Evolutionary conservation across 2,888 invertebrate species (phyloP).

Genomic region (Acleris holmiana): DNA sequence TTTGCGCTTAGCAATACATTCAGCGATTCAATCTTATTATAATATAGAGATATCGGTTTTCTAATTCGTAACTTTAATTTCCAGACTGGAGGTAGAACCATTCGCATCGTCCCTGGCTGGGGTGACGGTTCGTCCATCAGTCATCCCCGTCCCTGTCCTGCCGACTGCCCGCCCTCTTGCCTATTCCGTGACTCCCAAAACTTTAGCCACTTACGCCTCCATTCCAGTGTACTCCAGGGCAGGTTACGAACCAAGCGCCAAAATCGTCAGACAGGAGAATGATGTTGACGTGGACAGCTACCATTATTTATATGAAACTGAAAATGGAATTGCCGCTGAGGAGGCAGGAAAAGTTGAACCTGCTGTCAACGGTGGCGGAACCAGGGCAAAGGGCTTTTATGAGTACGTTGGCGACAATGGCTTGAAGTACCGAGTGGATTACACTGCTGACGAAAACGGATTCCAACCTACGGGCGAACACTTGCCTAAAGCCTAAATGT

Average conservation of each 20-base stretch:
- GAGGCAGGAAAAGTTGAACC: conserved; percentile 85
- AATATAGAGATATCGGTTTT: no score
- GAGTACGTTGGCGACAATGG: conserved; percentile 88
- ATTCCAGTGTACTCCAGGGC: conserved; percentile 46
- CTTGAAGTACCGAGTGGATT: conserved; percentile 82
- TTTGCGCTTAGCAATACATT: no score
- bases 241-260: conserved; percentile 76
- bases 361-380: conserved; percentile 80
- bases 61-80: conserved; percentile 31
- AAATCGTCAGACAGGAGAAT: conserved; percentile 81
- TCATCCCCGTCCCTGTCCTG: conserved; percentile 44
- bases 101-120: conserved; percentile 50
- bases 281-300: conserved; percentile 81
- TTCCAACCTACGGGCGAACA: conserved; percentile 83
- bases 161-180: conserved; percentile 41
- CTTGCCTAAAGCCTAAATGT: conserved; percentile 57
- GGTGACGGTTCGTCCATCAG: conserved; percentile 55
- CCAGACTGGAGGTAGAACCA: conserved; percentile 53
- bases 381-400: conserved; percentile 87
- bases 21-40: no score
- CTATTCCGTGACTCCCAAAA: conserved; percentile 44
- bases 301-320: conserved; percentile 86
- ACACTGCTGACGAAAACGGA: conserved; percentile 86
- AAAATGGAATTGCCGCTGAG: conserved; percentile 87
- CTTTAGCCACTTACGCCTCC: conserved; percentile 35